Conservation (phyloP, 2,113 vertebrate species). For the Dolichotis patagonum region DNA sequence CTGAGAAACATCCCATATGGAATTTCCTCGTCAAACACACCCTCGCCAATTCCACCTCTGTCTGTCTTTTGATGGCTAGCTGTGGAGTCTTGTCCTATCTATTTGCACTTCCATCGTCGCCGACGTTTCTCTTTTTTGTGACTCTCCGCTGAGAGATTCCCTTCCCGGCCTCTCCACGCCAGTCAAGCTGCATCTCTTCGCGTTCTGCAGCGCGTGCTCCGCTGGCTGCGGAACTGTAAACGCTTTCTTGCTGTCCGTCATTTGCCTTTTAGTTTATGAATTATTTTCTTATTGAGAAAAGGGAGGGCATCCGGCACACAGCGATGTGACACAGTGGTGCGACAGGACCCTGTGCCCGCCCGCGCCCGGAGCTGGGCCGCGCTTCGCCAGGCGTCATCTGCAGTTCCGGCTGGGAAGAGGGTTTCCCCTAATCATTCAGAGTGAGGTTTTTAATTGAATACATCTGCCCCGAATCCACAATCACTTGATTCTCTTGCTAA, state of each 20-base stretch:
- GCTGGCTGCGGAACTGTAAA: background rate
- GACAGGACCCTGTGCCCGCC: background rate
- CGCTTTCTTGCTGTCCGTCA: background rate
- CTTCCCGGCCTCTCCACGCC: too few relatives aligned
- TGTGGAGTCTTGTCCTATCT: background rate
- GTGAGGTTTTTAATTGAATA: slow-evolving; percentile 74
- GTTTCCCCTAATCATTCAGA: slow-evolving; percentile 56
- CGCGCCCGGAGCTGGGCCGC: background rate
- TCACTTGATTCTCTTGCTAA: slow-evolving; percentile 70
- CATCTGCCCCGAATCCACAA: slow-evolving; percentile 61
- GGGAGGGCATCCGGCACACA: background rate
- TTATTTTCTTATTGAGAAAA: slow-evolving; percentile 42
- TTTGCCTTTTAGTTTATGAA: background rate
- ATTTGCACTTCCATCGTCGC: background rate
- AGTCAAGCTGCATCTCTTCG: background rate
- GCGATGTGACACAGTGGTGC: accelerated
- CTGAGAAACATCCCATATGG: background rate
- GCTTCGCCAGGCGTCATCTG: background rate
- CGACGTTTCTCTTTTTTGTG: background rate
- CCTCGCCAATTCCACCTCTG: background rate
- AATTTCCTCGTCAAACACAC: background rate
- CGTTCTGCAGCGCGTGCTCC: background rate
- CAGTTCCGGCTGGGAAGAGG: background rate
- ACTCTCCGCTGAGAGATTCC: background rate
- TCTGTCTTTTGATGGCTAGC: background rate